These are phyloP conservation scores for Gryllus longicercus DNA, from an alignment of 2,888 invertebrate species.

Conservation along the genomic window DNA sequence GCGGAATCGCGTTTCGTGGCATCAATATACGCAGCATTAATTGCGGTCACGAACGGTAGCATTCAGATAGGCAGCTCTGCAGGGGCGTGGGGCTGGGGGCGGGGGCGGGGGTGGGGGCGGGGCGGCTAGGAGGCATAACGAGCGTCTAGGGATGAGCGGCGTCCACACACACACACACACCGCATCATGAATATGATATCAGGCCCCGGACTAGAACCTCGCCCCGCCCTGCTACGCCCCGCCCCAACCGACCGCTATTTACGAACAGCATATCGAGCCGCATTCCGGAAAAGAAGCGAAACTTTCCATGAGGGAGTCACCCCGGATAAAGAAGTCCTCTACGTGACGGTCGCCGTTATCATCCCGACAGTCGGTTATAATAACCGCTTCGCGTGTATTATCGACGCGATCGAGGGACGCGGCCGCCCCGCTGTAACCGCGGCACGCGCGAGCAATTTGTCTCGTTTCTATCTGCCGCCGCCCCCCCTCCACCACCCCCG, in stretches of 20 bases:
- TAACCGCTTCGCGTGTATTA: background rate
- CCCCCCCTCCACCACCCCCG: background rate
- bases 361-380: background rate
- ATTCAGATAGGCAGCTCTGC: too few species aligned
- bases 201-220: background rate
- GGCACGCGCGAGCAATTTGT: background rate
- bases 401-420: background rate
- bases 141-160: background rate
- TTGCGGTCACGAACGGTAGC: too few species aligned
- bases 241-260: background rate
- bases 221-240: background rate
- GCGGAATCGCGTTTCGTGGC: too few species aligned
- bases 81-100: too few species aligned
- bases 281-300: background rate
- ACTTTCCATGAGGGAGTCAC: background rate
- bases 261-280: background rate
- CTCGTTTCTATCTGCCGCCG: background rate
- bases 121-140: background rate
- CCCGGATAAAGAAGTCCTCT: background rate
- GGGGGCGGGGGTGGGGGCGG: too few species aligned
- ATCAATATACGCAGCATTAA: too few species aligned
- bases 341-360: background rate
- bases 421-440: background rate
- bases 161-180: background rate
- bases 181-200: conserved; percentile 9